Evolutionary conservation across 2,113 vertebrate species (phyloP).

Genomic region (Oreocharis arfaki): DNA sequence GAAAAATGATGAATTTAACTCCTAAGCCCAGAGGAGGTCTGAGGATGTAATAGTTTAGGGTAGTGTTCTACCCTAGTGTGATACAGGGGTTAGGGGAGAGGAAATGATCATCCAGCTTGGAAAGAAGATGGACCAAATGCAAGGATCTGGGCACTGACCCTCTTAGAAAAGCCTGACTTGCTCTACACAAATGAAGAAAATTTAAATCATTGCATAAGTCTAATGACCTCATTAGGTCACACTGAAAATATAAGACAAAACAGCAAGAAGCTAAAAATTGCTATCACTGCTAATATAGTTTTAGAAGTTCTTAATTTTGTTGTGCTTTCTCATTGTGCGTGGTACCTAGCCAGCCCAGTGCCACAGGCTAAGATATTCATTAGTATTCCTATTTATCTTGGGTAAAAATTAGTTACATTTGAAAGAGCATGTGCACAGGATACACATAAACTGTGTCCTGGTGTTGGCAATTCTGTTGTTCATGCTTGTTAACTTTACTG

Average conservation of each 20-base stretch:
- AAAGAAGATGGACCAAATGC: neutral
- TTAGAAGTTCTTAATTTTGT: neutral
- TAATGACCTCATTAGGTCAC: neutral
- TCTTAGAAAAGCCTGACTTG: neutral
- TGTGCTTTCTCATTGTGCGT: neutral
- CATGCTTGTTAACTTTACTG: constrained; percentile 2
- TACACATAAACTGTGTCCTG: neutral
- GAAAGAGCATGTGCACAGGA: neutral
- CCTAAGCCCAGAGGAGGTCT: neutral
- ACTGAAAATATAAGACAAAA: neutral
- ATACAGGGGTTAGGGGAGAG: neutral
- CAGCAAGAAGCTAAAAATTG: neutral
- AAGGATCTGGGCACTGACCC: neutral
- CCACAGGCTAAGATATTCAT: neutral
- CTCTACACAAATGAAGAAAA: neutral
- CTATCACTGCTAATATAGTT: neutral
- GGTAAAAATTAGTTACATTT: constrained; percentile 22
- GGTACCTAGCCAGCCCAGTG: neutral
- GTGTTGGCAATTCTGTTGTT: constrained; percentile 3
- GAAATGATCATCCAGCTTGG: neutral
- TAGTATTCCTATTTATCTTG: neutral
- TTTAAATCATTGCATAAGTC: neutral
- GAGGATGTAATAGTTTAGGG: neutral
- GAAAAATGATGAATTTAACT: neutral
- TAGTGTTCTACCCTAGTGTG: neutral